Base-by-base conservation (phyloP, 1,140 invertebrate genomes). In the Chrysopa pallens region DNA sequence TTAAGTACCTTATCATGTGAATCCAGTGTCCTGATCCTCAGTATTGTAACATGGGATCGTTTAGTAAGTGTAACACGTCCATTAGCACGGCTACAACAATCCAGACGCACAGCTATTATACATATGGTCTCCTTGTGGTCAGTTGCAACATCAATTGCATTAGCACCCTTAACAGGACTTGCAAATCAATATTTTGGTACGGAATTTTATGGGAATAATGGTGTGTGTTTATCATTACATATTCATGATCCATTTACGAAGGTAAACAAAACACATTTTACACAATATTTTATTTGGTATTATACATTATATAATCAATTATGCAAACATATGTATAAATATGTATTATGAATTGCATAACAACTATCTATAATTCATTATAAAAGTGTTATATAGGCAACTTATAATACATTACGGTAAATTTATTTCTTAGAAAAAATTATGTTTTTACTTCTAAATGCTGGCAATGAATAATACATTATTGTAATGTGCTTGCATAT, bases 1-100 rank as follows among this genome's bases (percentile, higher is more conserved):
- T 55, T 80, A 31, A 74, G 72, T 48, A 80, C 76, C 12, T 66
- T 78, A 39, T 77, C 74, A 38, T 76, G 73, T 47, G 73, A 78
- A 55, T 63, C 73, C 6, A 76, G 73, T 1, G 75, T 78, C 13
- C 56, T 77, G 33, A 70, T 78, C 2, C 60, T 80, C 3, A 71
- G 72, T 0, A 47, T 76, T 33, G 74, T 78, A 29, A 76, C 76
- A 11, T 62, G 72, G 58, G 76, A 78, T 48, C 59, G 76, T 17
- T 64, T 72, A 47, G 62, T 78, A 42, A 73, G 68, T 6, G 72
- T 80, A 36, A 71, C 66, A 23, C 62, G 69, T 40, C 74, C 76
- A 2, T 60, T 78, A 28, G 60, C 60, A 6, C 52, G 59, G 27
- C 60, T 58, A 41, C 56, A 59, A 43, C 55, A 56, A 6, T 40